A percentile compares a stretch with the other conserved stretches of the same genome.
These are phyloP conservation scores for Tyria jacobaeae DNA, from an alignment of 2,888 invertebrate species.

Conservation along the genomic window DNA sequence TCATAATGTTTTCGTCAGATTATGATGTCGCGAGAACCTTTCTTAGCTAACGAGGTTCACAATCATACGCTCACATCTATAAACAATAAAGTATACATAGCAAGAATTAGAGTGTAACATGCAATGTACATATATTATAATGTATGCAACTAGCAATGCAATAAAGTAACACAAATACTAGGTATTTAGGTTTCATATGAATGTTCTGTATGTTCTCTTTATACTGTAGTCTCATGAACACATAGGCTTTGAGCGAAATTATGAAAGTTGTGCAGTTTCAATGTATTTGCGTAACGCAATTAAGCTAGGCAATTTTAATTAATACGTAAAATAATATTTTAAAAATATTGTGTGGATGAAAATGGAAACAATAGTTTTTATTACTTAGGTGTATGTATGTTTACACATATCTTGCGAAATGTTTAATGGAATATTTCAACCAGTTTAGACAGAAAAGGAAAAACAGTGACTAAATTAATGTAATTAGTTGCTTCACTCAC, in stretches of 20 bases:
- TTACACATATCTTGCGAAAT: slow-evolving; percentile 41
- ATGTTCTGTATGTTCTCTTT: slow-evolving; percentile 49
- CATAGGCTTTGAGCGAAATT: slow-evolving; percentile 42
- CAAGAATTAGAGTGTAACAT: slow-evolving; percentile 17
- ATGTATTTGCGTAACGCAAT: slow-evolving; percentile 17
- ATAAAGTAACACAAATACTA: slow-evolving; percentile 47
- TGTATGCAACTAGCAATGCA: slow-evolving; percentile 61
- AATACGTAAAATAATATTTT: slow-evolving; percentile 15
- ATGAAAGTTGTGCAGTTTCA: slow-evolving; percentile 25
- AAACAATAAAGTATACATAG: background rate
- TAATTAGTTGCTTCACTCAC: background rate
- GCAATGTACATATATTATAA: slow-evolving; percentile 30
- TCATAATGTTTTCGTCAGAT: too few species aligned
- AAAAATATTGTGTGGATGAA: slow-evolving; percentile 7
- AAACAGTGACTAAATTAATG: background rate
- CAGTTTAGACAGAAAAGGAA: slow-evolving; percentile 14
- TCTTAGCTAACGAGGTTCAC: too few species aligned
- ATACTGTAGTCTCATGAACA: slow-evolving; percentile 39
- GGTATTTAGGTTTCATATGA: slow-evolving; percentile 38
- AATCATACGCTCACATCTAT: too few species aligned
- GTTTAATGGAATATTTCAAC: slow-evolving; percentile 19
- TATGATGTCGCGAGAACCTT: too few species aligned
- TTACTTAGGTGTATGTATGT: slow-evolving; percentile 21
- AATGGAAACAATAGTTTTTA: slow-evolving; percentile 23
- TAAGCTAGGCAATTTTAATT: slow-evolving; percentile 30